Base-by-base conservation (phyloP, 2,888 invertebrate species). In the Cosmopolites sordidus region DNA sequence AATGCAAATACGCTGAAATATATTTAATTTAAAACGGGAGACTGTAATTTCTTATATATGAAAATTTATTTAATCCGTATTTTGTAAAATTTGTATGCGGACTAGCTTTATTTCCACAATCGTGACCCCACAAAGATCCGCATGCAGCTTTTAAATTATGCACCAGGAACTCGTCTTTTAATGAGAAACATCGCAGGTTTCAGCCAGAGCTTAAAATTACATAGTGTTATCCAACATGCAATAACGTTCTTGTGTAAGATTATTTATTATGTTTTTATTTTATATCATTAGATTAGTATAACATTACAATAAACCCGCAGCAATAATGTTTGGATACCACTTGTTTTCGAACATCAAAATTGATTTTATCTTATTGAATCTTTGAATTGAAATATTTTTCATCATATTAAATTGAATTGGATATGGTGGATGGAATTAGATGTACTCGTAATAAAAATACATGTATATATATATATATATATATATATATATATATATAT, bases 131-230 rank as follows among this genome's bases (percentile, higher is more conserved):
- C n/a, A n/a, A n/a, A 33, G 33, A 33, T 33, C 33, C 33, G 33
- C 33, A 33, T 33, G 33, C 33, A 33, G 33, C 33, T 33, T 33
- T 33, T 33, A 33, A 33, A 33, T 33, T 33, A 33, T 33, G 33
- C 33, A 33, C 33, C 33, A 12, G 33, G 33, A 33, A 33, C 33
- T 33, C 33, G 33, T 33, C 33, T 11, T 33, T 33, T 33, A 33
- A 33, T 33, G 33, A 33, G 33, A 33, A 33, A 33, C 33, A 33
- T 33, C 33, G 33, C 12, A 33, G 33, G 33, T 33, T 33, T n/a
- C 33, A 33, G 33, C 33, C 33, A 11, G n/a, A 33, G 12, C 33
- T 12, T 11, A 33, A 12, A 33, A 33, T 33, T 33, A 33, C 12
- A 12, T 33, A n/a, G 33, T n/a, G 33, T 33, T 33, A 33, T 12